These are phyloP conservation scores for Cistogaster globosa DNA, from an alignment of 2,888 invertebrate species.

Conservation along the genomic window DNA sequence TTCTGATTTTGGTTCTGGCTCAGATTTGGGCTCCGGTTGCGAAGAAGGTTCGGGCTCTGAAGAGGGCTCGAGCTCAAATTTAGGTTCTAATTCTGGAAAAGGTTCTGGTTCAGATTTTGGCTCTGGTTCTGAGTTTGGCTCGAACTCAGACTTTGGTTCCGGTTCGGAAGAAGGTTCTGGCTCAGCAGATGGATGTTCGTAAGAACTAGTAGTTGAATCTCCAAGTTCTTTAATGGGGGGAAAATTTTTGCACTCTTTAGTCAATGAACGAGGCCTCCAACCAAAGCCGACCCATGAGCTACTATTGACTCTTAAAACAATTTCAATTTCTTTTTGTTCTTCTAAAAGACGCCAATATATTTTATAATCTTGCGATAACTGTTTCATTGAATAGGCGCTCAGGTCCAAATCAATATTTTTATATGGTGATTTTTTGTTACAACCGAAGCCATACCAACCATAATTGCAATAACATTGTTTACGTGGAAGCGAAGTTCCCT, in stretches of 20 bases:
- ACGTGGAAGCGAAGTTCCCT: slow-evolving; percentile 91
- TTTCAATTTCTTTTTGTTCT: slow-evolving; percentile 93
- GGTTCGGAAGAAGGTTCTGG: slow-evolving; percentile 78
- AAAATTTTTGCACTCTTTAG: slow-evolving; percentile 91
- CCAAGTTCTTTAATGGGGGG: slow-evolving; percentile 86
- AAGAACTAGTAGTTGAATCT: slow-evolving; percentile 76
- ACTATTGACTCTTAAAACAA: slow-evolving; percentile 93
- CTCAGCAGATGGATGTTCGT: slow-evolving; percentile 77
- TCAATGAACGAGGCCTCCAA: slow-evolving; percentile 93
- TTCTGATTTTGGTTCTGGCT: slow-evolving; percentile 83
- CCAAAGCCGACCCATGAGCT: slow-evolving; percentile 94
- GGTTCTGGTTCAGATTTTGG: slow-evolving; percentile 79
- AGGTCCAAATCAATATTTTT: slow-evolving; percentile 89
- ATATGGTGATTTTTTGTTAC: slow-evolving; percentile 90
- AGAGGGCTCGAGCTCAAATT: slow-evolving; percentile 80
- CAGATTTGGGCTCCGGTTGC: slow-evolving; percentile 82
- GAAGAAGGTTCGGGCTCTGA: slow-evolving; percentile 78
- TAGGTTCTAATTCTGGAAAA: slow-evolving; percentile 73
- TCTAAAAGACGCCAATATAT: slow-evolving; percentile 94
- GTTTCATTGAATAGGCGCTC: slow-evolving; percentile 87
- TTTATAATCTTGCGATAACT: slow-evolving; percentile 89
- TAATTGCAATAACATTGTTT: slow-evolving; percentile 94
- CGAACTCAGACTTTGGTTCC: slow-evolving; percentile 79
- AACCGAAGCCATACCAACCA: slow-evolving; percentile 94
- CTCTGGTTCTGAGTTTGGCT: slow-evolving; percentile 78